Evolutionary conservation across 1,140 invertebrate species (phyloP).

Genomic region (Metaphire vulgaris): DNA sequence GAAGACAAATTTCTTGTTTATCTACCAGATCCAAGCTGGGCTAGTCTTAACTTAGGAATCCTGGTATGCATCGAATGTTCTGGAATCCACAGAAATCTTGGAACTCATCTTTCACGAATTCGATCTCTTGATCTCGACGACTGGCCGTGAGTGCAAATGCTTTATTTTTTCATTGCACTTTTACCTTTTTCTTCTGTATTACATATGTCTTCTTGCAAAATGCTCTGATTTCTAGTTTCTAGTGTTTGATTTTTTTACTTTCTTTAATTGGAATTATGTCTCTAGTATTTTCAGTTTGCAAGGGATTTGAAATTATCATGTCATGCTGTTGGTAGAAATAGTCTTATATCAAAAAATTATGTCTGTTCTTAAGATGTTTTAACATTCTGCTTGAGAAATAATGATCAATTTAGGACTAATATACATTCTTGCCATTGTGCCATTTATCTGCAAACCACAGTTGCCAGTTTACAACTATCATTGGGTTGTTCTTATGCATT

Average conservation of each 20-base stretch:
- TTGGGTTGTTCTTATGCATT: too few relatives aligned
- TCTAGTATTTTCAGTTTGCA: background rate
- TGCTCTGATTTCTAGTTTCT: background rate
- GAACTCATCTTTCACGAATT: conserved; percentile 91
- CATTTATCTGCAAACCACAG: too few relatives aligned
- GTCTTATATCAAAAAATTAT: conserved; percentile 85
- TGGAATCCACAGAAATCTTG: conserved; percentile 93
- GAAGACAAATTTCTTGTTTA: too few relatives aligned
- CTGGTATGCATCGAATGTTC: conserved; percentile 97
- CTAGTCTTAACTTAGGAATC: conserved; percentile 88
- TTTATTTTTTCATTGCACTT: background rate
- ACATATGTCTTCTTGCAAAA: too few relatives aligned
- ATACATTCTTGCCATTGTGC: too few relatives aligned
- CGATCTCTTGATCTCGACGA: conserved; percentile 90
- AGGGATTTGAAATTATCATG: background rate
- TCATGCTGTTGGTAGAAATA: too few relatives aligned
- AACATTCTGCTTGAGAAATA: too few relatives aligned
- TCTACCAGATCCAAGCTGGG: conserved; percentile 91
- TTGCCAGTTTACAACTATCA: too few relatives aligned
- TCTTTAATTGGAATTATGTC: background rate
- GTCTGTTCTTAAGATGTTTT: conserved; percentile 88
- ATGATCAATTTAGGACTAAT: too few relatives aligned
- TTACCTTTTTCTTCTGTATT: background rate
- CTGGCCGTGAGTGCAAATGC: conserved; percentile 80
- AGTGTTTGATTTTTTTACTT: background rate